These are phyloP conservation scores for Anthoptus insignis DNA, from an alignment of 2,888 invertebrate species.

Conservation along the genomic window DNA sequence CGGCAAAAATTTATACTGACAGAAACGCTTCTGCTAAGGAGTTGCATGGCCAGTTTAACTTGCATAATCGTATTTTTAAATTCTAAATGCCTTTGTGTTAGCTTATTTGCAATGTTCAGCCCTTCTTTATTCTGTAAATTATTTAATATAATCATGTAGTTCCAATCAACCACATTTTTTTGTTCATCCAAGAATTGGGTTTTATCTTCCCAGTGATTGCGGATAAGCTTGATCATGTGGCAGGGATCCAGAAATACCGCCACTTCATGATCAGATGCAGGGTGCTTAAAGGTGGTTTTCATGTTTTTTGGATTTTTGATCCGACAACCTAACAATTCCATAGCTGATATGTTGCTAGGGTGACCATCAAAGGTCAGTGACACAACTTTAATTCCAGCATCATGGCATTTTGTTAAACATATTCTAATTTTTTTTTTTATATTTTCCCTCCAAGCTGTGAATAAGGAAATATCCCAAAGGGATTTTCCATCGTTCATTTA, in stretches of 20 bases:
- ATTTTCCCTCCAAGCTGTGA: conserved; percentile 45
- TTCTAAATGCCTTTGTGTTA: conserved; percentile 39
- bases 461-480: conserved; percentile 56
- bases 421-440: conserved; percentile 47
- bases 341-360: conserved; percentile 35
- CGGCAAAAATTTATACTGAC: conserved; percentile 8
- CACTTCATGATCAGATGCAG: conserved; percentile 40
- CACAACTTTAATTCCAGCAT: conserved; percentile 47
- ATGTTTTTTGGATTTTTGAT: conserved; percentile 39
- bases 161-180: conserved; percentile 3
- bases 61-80: conserved; percentile 49
- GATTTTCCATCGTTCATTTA: conserved; percentile 54
- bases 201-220: conserved; percentile 42
- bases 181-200: conserved; percentile 14
- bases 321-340: conserved; percentile 47
- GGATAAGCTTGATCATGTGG: conserved; percentile 47
- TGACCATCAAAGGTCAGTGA: conserved; percentile 46
- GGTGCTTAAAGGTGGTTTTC: conserved; percentile 48
- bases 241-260: conserved; percentile 44
- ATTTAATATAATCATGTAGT: not conserved
- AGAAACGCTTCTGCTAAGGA: conserved; percentile 17
- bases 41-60: conserved; percentile 33
- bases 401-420: conserved; percentile 46
- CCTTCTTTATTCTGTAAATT: conserved; percentile 10
- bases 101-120: conserved; percentile 40